A percentile compares a stretch with the other conserved stretches of the same genome.
These are phyloP conservation scores for Trialeurodes vaporariorum DNA, from an alignment of 1,140 invertebrate genomes.

Conservation along the genomic window DNA sequence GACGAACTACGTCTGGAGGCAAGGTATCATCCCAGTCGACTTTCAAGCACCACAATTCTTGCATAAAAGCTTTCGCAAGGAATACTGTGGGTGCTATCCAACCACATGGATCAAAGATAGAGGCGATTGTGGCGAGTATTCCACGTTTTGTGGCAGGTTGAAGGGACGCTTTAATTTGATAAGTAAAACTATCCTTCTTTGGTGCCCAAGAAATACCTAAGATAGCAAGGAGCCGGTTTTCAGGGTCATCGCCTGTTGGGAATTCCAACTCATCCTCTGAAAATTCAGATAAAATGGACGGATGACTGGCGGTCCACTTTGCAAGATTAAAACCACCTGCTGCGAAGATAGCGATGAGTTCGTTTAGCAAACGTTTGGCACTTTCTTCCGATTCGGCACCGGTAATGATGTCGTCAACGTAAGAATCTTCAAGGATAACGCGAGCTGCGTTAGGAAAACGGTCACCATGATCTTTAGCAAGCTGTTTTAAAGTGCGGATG, in stretches of 20 bases:
- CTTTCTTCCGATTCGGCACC: slow-evolving; percentile 24
- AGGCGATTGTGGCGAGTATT: slow-evolving; percentile 28
- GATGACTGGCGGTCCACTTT: slow-evolving; percentile 24
- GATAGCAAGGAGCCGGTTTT: too few species aligned
- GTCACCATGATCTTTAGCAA: slow-evolving; percentile 25
- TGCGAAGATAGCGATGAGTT: slow-evolving; percentile 13
- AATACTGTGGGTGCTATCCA: slow-evolving; percentile 30
- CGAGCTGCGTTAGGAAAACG: slow-evolving; percentile 25
- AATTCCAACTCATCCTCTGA: too few species aligned
- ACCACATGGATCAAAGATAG: slow-evolving; percentile 36
- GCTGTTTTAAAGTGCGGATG: slow-evolving; percentile 25
- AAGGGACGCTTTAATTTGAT: too few species aligned
- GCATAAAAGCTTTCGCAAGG: slow-evolving; percentile 33
- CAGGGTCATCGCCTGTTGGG: too few species aligned
- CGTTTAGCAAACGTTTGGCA: slow-evolving; percentile 18
- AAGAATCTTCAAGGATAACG: slow-evolving; percentile 26
- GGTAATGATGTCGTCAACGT: slow-evolving; percentile 32
- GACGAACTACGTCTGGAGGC: slow-evolving; percentile 18
- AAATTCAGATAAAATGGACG: not conserved
- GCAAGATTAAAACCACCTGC: slow-evolving; percentile 21
- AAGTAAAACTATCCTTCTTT: too few species aligned
- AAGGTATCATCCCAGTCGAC: slow-evolving; percentile 31
- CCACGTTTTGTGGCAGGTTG: slow-evolving; percentile 30
- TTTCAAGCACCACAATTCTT: slow-evolving; percentile 29
- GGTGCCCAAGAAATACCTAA: too few species aligned